Evolutionary conservation across 2,888 invertebrate species (phyloP), one percentile per base, ranked within the genome.

Genomic region (Physocephala rufipes): DNA sequence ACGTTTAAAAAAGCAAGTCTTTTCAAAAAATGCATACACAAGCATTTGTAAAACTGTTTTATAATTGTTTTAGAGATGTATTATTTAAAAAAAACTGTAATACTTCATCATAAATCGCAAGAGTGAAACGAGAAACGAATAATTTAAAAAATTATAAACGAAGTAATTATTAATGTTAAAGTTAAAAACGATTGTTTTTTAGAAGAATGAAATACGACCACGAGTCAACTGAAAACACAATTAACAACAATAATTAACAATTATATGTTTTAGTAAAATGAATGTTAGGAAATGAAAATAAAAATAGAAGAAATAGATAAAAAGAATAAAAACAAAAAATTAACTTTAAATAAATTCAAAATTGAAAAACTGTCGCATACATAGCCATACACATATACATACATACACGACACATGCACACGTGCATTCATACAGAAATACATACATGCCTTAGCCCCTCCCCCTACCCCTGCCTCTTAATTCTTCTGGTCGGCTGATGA

Each of bases 151-250:
- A 71, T 65, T 12, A 21, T 55, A 55, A 64, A 68, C 59, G 49
- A 71, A 73, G 68, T 19, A 47, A 67, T 59, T 69, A 43, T 73
- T 75, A 66, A 73, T 28, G 26, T 55, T 66, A 30, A 59, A 30
- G 19, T 47, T 47, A 59, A 53, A 28, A 26, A 63, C 30, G 59
- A n/a, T n/a, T n/a, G n/a, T n/a, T 43, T 15, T 66, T 19, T 66
- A 45, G 2, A 68, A 68, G 71, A 67, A 72, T 73, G 51, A 70
- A 75, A 65, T 71, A 68, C 72, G 71, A 69, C 72, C 75, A 75
- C 76, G 76, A 81, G 78, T 79, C 79, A 81, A 78, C 76, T 74
- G 79, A 76, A 76, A 55, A 58, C 67, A 65, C 70, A 75, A 74
- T 72, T 24, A 74, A 76, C 77, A 77, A 68, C 69, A 66, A 67